Base-by-base conservation (phyloP, 2,888 invertebrate species). In the Andrena marginata region DNA sequence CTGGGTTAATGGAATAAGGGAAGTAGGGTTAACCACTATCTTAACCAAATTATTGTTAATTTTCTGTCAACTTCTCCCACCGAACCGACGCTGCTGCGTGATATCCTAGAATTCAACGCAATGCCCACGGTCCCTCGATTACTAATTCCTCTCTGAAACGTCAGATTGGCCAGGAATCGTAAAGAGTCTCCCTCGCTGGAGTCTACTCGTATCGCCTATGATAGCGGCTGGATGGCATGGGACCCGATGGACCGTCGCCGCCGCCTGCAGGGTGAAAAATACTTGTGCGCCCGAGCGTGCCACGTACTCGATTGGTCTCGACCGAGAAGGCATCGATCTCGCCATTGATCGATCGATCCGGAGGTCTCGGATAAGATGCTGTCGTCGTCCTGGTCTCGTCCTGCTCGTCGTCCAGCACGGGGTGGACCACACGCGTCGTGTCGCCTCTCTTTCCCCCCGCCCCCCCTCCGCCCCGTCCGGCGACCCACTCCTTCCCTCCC, bases 391-490 rank as follows among this genome's bases (percentile, higher is more conserved):
- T 88, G 86, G 86, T 87, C 82, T 74, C 87, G 90, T 90, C 90
- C 88, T 87, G 87, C 87, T 89, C 89, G 90, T 90, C 89, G 90
- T 87, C 77, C 78, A 77, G 62, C 85, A 87, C 86, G 79, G 81
- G 87, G 78, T 82, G 86, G 92, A 92, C 92, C 92, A 92, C 92
- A 92, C 92, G 89, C 90, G 90, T 89, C 87, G 90, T 89, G 86
- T 91, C 90, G 89, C 90, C 87, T 89, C 88, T 90, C 86, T 80
- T 78, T 82, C 77, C 82, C 65, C 63, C 80, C 81, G 62, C 62
- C 29, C 60, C 60, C 60, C 56, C 23, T 62, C 31, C 35, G 23
- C 67, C 49, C 26, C 54, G 23, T 6, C 67, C 60, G 7, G 13
- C 68, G 16, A 16, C 20, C 29, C 59, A 51, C 16, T 71, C 60